These are phyloP conservation scores for Platycercus adscitus DNA, from an alignment of 2,113 vertebrate genomes.

Conservation along the genomic window DNA sequence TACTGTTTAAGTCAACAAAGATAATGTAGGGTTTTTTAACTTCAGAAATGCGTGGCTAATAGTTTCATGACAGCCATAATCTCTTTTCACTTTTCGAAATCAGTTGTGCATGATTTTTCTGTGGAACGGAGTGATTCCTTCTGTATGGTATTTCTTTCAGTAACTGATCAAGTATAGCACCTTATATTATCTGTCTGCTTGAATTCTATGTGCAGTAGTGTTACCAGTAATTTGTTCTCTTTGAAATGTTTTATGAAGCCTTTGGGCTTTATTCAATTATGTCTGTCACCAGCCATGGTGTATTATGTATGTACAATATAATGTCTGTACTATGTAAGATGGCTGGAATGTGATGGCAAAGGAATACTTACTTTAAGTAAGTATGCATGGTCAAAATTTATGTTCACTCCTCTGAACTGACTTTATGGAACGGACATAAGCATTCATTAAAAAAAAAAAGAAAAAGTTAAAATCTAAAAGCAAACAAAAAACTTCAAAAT, in stretches of 20 bases:
- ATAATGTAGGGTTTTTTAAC: no score
- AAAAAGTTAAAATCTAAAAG: background rate
- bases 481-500: background rate
- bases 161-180: background rate
- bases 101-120: background rate
- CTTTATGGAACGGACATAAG: background rate
- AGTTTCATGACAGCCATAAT: background rate
- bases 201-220: background rate
- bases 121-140: background rate
- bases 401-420: background rate
- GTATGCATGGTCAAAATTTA: background rate
- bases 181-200: background rate
- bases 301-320: background rate
- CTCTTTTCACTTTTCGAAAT: background rate
- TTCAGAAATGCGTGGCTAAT: background rate
- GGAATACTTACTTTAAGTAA: background rate
- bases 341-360: background rate
- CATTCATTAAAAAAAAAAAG: background rate
- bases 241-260: background rate
- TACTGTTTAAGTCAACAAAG: background rate
- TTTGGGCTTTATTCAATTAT: background rate
- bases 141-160: background rate
- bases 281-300: background rate
- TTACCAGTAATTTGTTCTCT: background rate
- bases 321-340: background rate